Percentiles rank a stretch among this genome's conserved stretches.
These are phyloP conservation scores for Eulemur mongoz DNA, from an alignment of 2,797 vertebrate species.

Conservation along the genomic window DNA sequence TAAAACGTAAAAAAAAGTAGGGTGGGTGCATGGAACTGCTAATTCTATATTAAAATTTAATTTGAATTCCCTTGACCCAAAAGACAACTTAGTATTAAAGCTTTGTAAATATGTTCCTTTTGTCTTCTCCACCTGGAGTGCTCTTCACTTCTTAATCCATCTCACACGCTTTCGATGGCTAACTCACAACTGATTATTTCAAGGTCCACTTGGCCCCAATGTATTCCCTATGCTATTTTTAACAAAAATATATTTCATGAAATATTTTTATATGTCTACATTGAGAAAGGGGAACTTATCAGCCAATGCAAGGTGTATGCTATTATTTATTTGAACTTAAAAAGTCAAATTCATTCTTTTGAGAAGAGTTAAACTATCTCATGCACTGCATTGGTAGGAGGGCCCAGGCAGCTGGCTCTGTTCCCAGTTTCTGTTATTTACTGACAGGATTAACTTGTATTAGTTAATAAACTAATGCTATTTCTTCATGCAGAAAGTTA, in stretches of 20 bases:
- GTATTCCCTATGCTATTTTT: background rate
- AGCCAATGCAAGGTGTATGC: background rate
- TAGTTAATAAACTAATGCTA: background rate
- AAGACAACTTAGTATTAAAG: background rate
- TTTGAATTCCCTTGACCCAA: background rate
- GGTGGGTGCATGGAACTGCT: rapidly evolving
- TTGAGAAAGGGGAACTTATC: background rate
- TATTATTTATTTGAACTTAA: background rate
- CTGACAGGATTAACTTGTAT: background rate
- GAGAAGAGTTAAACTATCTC: background rate
- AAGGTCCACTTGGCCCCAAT: background rate
- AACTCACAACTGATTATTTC: background rate
- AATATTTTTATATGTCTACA: background rate
- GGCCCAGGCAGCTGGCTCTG: background rate
- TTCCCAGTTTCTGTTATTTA: background rate
- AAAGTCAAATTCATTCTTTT: background rate
- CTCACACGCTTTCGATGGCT: background rate
- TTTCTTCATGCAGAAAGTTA: background rate
- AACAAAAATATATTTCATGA: background rate
- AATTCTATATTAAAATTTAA: background rate
- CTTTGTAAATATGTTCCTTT: background rate
- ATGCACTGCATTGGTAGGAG: background rate
- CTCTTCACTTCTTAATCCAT: background rate
- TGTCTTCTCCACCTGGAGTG: background rate
- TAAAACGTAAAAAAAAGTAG: background rate